Conservation (phyloP, 2,113 vertebrate species). For the Sula dactylatra region DNA sequence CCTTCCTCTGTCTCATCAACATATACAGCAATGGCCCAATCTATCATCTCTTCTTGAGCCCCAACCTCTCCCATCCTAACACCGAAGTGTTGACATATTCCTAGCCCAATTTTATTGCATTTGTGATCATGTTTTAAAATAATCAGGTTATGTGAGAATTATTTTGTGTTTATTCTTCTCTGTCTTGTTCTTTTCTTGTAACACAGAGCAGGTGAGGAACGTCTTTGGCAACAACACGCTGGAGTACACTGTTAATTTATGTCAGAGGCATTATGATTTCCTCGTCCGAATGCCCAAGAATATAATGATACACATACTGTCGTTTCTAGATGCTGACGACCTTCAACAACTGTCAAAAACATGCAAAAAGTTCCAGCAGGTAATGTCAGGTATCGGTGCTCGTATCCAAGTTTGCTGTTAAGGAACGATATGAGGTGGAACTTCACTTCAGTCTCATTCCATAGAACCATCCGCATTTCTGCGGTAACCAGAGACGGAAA, state of each 20-base stretch:
- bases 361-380: constrained; percentile 34
- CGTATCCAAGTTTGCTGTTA: not conserved
- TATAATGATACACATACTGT: not conserved
- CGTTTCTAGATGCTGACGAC: constrained; percentile 32
- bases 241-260: constrained; percentile 18
- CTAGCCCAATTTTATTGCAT: not conserved
- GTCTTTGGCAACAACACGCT: constrained; percentile 23
- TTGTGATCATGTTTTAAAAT: not conserved
- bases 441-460: not conserved
- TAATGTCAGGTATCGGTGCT: not conserved
- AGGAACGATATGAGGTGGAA: not conserved
- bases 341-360: constrained; percentile 42
- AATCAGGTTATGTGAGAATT: not conserved
- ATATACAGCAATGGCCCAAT: not conserved
- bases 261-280: constrained; percentile 13
- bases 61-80: not conserved
- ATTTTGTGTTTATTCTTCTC: not conserved
- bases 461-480: not conserved
- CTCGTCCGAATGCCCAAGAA: constrained; percentile 14
- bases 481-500: not conserved
- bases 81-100: not conserved
- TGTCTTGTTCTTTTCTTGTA: not conserved
- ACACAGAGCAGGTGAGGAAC: not conserved
- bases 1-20: not conserved
- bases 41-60: not conserved